These are phyloP conservation scores for Gari tellinella DNA, from an alignment of 2,888 invertebrate species.

Conservation along the genomic window DNA sequence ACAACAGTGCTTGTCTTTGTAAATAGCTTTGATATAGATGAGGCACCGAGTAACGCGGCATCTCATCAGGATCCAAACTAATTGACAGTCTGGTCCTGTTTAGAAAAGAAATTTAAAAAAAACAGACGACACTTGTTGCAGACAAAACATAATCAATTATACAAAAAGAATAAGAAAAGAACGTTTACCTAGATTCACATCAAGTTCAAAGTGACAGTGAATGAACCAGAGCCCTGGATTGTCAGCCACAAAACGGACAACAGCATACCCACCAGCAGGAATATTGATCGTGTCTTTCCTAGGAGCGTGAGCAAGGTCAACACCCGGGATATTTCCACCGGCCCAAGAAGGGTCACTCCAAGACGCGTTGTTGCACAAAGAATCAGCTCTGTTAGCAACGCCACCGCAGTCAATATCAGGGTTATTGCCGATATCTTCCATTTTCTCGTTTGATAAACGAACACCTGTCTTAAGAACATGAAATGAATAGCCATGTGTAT, in stretches of 20 bases:
- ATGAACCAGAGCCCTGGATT: slow-evolving; percentile 78
- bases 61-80: too few species aligned
- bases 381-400: background rate
- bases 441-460: slow-evolving; percentile 42
- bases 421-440: slow-evolving; percentile 39
- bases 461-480: slow-evolving; percentile 74
- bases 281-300: slow-evolving; percentile 75
- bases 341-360: slow-evolving; percentile 68
- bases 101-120: too few species aligned
- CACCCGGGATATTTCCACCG: slow-evolving; percentile 58
- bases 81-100: too few species aligned
- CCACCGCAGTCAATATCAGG: slow-evolving; percentile 62
- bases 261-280: slow-evolving; percentile 76
- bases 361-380: slow-evolving; percentile 47
- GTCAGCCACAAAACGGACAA: slow-evolving; percentile 73
- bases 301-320: slow-evolving; percentile 63
- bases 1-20: too few species aligned
- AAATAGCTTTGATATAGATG: too few species aligned
- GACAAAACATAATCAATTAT: too few species aligned
- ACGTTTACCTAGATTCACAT: slow-evolving; percentile 35
- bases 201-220: slow-evolving; percentile 76
- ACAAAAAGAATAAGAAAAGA: too few species aligned
- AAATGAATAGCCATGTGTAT: slow-evolving; percentile 78
- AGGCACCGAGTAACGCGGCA: too few species aligned
- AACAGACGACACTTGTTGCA: too few species aligned